These are phyloP conservation scores for Sussaba pulchella DNA, from an alignment of 2,888 invertebrate genomes.

Conservation along the genomic window DNA sequence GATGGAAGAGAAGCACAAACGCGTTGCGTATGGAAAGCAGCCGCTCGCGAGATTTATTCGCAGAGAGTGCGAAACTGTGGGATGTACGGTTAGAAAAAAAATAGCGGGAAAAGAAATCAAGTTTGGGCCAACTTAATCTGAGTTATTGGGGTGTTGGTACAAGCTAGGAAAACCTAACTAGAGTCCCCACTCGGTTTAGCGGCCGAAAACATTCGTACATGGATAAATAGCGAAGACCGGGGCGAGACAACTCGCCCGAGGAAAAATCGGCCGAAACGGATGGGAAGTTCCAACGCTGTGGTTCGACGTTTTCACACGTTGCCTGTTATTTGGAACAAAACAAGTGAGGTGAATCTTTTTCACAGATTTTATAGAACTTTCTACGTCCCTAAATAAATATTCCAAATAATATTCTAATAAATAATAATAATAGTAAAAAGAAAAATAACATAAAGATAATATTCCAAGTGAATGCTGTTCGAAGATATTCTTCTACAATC, in stretches of 20 bases:
- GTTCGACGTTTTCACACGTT: too few relatives aligned
- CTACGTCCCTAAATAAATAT: too few relatives aligned
- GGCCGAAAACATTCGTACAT: conserved; percentile 50
- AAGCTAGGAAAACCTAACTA: not conserved
- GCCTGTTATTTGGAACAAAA: too few relatives aligned
- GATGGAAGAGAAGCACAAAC: conserved; percentile 5
- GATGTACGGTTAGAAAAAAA: conserved; percentile 18
- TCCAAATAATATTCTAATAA: too few relatives aligned
- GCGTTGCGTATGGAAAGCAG: conserved; percentile 28
- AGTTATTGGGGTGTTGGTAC: conserved; percentile 7
- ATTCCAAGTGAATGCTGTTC: too few relatives aligned
- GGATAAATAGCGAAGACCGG: not conserved
- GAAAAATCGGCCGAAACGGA: not conserved
- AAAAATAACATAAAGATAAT: too few relatives aligned
- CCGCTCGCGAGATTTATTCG: conserved; percentile 61
- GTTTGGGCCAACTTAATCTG: not conserved
- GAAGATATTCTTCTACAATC: too few relatives aligned
- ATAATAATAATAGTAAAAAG: too few relatives aligned
- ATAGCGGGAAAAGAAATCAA: not conserved
- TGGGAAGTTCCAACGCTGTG: too few relatives aligned
- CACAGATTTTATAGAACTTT: too few relatives aligned
- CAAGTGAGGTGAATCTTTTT: too few relatives aligned
- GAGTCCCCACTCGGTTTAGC: not conserved
- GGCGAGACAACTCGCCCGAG: not conserved
- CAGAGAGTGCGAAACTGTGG: conserved; percentile 59